phyloP scores from a whole-genome alignment of 1,140 invertebrate genomes.

The Drosophila sturtevanti region DNA sequence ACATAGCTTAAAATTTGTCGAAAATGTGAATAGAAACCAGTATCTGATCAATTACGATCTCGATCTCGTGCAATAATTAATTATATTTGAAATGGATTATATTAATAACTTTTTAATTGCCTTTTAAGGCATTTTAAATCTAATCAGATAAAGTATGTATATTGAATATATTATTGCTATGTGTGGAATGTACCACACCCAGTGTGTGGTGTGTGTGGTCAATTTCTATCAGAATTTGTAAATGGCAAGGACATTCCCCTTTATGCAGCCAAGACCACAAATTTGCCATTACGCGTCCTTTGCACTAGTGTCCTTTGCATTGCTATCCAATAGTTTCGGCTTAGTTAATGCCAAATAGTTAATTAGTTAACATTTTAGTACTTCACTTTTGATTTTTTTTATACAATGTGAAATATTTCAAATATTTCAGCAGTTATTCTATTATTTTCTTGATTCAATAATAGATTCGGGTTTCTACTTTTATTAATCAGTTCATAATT shows the following conservation, averaged over 20 bases:
- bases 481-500: too few species aligned
- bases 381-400: background rate
- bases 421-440: too few species aligned
- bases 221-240: conserved; percentile 90
- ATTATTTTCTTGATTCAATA: background rate
- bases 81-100: too few species aligned
- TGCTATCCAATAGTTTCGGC: conserved; percentile 85
- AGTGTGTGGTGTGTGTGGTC: conserved; percentile 97
- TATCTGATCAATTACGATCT: too few species aligned
- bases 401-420: conserved; percentile 44
- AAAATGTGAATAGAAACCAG: too few species aligned
- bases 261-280: conserved; percentile 87
- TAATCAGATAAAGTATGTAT: too few species aligned
- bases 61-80: too few species aligned
- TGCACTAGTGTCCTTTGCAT: conserved; percentile 85
- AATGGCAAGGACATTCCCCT: conserved; percentile 86
- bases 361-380: background rate
- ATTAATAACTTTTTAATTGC: too few species aligned
- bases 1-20: too few species aligned
- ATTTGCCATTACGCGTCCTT: conserved; percentile 84
- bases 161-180: too few species aligned
- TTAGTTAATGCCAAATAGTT: conserved; percentile 60
- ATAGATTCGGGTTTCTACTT: too few species aligned
- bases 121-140: too few species aligned
- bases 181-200: conserved; percentile 91